A percentile compares a stretch with the other conserved stretches of the same genome.
phyloP scores from a whole-genome alignment of 2,888 invertebrate species.

The Chirona hameri region DNA sequence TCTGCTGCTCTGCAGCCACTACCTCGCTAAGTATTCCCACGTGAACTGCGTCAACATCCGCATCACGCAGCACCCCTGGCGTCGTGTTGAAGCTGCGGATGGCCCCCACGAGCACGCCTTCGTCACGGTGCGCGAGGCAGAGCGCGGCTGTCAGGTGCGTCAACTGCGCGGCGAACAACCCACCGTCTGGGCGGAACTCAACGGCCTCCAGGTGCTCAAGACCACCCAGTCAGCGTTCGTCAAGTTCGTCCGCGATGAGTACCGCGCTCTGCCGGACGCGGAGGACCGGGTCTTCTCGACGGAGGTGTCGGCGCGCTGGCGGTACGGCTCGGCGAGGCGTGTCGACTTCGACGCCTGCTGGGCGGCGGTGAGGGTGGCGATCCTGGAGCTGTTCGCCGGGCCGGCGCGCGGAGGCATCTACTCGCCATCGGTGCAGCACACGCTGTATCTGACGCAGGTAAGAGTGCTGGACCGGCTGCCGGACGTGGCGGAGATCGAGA shows the following conservation, averaged over 20 bases:
- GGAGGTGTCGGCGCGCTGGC: slow-evolving; percentile 69
- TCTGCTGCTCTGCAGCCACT: slow-evolving; percentile 67
- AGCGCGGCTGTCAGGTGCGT: slow-evolving; percentile 65
- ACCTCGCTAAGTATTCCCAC: slow-evolving; percentile 70
- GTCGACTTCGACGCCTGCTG: slow-evolving; percentile 68
- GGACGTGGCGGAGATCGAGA: slow-evolving; percentile 66
- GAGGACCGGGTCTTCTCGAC: slow-evolving; percentile 75
- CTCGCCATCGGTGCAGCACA: slow-evolving; percentile 76
- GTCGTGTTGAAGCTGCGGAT: slow-evolving; percentile 57
- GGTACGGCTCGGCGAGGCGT: slow-evolving; percentile 58
- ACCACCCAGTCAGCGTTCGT: slow-evolving; percentile 77
- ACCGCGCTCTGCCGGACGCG: slow-evolving; percentile 68
- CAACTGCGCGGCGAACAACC: slow-evolving; percentile 33
- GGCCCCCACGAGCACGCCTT: slow-evolving; percentile 71
- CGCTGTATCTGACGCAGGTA: slow-evolving; percentile 67
- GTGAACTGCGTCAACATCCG: slow-evolving; percentile 65
- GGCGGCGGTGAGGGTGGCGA: slow-evolving; percentile 64
- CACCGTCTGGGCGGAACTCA: slow-evolving; percentile 34
- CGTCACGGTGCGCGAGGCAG: slow-evolving; percentile 63
- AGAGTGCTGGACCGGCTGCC: slow-evolving; percentile 63
- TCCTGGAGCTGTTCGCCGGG: slow-evolving; percentile 71
- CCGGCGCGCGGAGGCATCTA: slow-evolving; percentile 65
- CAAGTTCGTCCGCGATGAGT: slow-evolving; percentile 74
- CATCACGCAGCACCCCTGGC: slow-evolving; percentile 73
- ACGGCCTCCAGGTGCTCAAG: slow-evolving; percentile 63